Evolutionary conservation across 2,888 invertebrate species (phyloP).

Genomic region (Nemapogon koenigi): DNA sequence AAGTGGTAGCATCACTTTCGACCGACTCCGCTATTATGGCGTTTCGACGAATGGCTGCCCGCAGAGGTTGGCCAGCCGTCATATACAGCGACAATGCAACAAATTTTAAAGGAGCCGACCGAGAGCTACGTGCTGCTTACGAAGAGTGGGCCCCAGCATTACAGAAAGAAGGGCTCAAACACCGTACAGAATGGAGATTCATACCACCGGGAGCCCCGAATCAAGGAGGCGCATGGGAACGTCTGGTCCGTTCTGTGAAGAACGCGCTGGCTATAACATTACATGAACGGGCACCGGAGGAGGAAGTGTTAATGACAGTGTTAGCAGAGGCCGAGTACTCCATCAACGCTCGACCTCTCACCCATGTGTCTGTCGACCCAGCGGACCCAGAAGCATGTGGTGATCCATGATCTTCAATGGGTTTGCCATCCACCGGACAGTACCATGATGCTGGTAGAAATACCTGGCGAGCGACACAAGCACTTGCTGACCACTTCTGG

Average conservation of each 20-base stretch:
- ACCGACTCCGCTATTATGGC: conserved; percentile 7
- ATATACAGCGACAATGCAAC: not conserved
- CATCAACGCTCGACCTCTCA: conserved; percentile 12
- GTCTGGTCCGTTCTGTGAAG: conserved; percentile 16
- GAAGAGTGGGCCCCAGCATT: conserved; percentile 1
- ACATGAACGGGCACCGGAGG: conserved; percentile 8
- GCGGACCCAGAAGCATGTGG: too few species aligned
- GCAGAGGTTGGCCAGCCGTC: conserved; percentile 1
- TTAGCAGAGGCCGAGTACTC: conserved; percentile 14
- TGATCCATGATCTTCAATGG: conserved; percentile 4
- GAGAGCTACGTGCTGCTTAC: conserved; percentile 3
- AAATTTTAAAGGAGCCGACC: not conserved
- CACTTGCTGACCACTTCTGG: too few species aligned
- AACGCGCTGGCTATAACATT: conserved; percentile 12
- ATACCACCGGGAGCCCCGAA: conserved; percentile 10
- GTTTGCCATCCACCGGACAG: too few species aligned
- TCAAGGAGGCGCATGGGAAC: conserved; percentile 18
- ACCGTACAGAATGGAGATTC: not conserved
- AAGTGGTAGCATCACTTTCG: conserved; percentile 4
- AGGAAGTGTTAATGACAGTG: conserved; percentile 13
- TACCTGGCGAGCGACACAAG: too few species aligned
- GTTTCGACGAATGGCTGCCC: conserved; percentile 6
- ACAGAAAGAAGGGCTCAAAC: not conserved
- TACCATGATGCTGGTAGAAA: too few species aligned
- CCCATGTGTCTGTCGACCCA: too few species aligned